phyloP scores from a whole-genome alignment of 2,797 vertebrate genomes.

The Eidolon dupreanum region DNA sequence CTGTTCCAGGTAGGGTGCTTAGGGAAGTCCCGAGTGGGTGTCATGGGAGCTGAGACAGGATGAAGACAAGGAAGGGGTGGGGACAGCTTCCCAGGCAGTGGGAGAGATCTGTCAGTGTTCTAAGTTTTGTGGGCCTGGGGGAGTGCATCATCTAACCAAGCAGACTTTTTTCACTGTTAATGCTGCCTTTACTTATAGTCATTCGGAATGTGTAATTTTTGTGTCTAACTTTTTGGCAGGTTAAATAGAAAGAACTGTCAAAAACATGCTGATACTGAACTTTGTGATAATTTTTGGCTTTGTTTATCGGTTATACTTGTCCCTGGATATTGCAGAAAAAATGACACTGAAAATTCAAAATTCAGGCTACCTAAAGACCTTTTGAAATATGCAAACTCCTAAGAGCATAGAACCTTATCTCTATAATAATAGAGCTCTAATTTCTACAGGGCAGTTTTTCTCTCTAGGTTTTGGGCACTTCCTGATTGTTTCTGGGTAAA shows the following conservation, averaged over 20 bases:
- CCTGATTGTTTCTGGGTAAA: conserved; percentile 62
- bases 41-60: fast-evolving
- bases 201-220: neutral
- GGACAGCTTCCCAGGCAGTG: neutral
- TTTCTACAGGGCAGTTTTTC: neutral
- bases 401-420: neutral
- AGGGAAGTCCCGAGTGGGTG: neutral
- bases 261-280: neutral
- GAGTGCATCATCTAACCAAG: neutral
- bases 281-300: conserved; percentile 7
- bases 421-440: neutral
- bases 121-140: fast-evolving
- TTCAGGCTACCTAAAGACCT: neutral
- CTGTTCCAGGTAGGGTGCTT: neutral
- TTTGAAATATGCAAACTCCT: neutral
- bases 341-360: neutral
- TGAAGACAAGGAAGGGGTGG: neutral
- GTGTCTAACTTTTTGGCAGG: neutral
- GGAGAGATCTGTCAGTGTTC: neutral
- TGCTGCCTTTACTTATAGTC: neutral
- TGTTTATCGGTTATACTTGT: neutral
- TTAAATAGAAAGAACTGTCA: neutral
- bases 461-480: conserved; percentile 51
- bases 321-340: neutral
- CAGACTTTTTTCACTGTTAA: neutral